Evolutionary conservation across 2,113 vertebrate species (phyloP).

Genomic region (Corythoichthys intestinalis): DNA sequence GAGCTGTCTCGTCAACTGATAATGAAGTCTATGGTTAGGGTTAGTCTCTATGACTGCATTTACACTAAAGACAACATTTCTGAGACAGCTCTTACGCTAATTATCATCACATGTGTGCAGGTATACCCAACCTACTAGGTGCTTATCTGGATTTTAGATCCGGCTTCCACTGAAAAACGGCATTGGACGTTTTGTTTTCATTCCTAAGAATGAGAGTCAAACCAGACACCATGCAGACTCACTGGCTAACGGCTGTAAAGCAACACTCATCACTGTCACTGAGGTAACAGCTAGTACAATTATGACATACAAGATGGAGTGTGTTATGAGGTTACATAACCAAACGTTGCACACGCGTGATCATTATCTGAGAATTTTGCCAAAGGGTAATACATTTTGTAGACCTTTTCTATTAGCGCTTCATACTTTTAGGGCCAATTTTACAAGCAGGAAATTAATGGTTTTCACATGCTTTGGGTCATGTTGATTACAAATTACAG

Average conservation of each 20-base stretch:
- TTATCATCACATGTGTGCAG: not conserved
- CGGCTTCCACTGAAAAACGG: not conserved
- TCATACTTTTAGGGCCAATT: not conserved
- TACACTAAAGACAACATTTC: not conserved
- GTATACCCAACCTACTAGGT: not conserved
- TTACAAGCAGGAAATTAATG: not conserved
- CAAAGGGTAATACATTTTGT: not conserved
- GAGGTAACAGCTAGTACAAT: not conserved
- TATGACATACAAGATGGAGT: not conserved
- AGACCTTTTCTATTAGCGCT: not conserved
- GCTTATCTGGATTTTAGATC: not conserved
- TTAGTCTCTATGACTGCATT: not conserved
- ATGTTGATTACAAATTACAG: not conserved
- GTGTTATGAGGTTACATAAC: slow-evolving; percentile 3
- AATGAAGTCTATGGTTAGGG: not conserved
- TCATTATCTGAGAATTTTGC: not conserved
- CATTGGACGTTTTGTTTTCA: not conserved
- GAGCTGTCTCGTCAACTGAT: too few species aligned
- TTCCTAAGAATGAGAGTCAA: not conserved
- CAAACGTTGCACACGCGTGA: not conserved
- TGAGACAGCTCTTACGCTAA: not conserved
- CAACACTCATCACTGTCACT: slow-evolving; percentile 3
- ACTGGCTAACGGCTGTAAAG: not conserved
- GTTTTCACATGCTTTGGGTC: not conserved
- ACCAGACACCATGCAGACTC: not conserved